Evolutionary conservation across 1,140 invertebrate species (phyloP).

Genomic region (Drosophila trapezifrons): DNA sequence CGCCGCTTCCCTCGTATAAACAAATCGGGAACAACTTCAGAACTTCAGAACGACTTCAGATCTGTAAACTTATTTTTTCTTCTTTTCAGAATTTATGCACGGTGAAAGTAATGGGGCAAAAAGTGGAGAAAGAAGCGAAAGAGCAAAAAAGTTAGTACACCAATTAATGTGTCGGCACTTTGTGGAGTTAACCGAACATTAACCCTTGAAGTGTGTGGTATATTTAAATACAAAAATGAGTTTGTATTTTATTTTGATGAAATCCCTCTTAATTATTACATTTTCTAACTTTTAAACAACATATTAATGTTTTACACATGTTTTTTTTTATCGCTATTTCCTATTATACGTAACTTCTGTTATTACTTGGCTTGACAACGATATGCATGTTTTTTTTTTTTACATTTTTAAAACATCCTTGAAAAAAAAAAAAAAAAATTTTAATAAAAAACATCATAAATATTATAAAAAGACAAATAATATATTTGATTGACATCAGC

Average conservation of each 20-base stretch:
- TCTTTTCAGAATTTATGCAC: slow-evolving; percentile 62
- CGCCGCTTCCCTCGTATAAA: slow-evolving; percentile 18
- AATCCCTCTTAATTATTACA: not conserved
- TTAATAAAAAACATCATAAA: too few relatives aligned
- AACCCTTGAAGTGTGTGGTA: not conserved
- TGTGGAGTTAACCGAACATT: slow-evolving; percentile 5
- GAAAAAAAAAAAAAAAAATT: not conserved
- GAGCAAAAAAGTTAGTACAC: slow-evolving; percentile 59
- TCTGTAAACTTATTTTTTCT: slow-evolving; percentile 11
- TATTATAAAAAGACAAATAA: not conserved
- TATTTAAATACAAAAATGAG: too few relatives aligned
- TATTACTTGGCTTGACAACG: too few relatives aligned
- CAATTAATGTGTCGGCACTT: slow-evolving; percentile 62
- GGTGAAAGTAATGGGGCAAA: slow-evolving; percentile 71
- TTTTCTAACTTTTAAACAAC: not conserved
- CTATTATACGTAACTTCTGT: too few relatives aligned
- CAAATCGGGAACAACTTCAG: slow-evolving; percentile 32
- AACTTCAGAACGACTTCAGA: slow-evolving; percentile 28
- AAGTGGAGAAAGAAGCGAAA: slow-evolving; percentile 33
- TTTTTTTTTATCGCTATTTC: too few relatives aligned
- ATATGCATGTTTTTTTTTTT: too few relatives aligned
- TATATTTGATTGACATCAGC: slow-evolving; percentile 1
- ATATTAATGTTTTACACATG: not conserved
- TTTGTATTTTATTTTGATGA: too few relatives aligned
- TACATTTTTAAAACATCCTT: not conserved